These are phyloP conservation scores for Zygaena filipendulae DNA, from an alignment of 2,888 invertebrate genomes.

Conservation along the genomic window DNA sequence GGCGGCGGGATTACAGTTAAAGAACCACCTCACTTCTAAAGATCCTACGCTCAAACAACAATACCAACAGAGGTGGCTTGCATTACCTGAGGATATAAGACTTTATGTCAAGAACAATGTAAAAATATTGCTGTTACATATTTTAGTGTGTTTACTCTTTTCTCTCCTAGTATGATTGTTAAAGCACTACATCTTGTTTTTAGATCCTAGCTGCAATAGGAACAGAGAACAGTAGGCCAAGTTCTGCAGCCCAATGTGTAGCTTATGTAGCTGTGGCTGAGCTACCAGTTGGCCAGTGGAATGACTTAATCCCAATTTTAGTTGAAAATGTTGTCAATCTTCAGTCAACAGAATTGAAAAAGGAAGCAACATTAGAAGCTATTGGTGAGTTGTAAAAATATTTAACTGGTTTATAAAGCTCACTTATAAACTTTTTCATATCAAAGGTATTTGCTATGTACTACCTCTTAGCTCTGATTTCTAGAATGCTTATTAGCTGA, in stretches of 20 bases:
- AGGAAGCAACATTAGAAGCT: conserved; percentile 96
- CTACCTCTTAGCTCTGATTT: too few relatives aligned
- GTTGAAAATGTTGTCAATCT: conserved; percentile 91
- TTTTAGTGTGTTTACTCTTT: not conserved
- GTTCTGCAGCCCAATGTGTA: conserved; percentile 98
- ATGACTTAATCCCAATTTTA: conserved; percentile 85
- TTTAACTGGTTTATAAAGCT: too few relatives aligned
- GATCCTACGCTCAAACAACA: conserved; percentile 82
- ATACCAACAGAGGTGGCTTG: conserved; percentile 94
- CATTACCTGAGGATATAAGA: conserved; percentile 87
- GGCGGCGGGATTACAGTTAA: conserved; percentile 98
- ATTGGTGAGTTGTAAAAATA: conserved; percentile 73
- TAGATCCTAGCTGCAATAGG: conserved; percentile 94
- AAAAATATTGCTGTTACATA: conserved; percentile 33
- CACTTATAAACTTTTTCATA: conserved; percentile 10
- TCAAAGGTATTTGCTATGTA: too few relatives aligned
- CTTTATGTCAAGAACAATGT: conserved; percentile 95
- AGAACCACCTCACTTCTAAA: conserved; percentile 97
- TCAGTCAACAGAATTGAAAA: conserved; percentile 91
- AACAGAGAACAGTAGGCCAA: conserved; percentile 94
- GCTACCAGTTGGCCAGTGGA: conserved; percentile 93
- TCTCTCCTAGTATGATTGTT: not conserved
- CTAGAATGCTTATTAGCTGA: too few relatives aligned
- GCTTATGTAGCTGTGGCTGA: conserved; percentile 98
- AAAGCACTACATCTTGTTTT: conserved; percentile 13